Percentiles rank a stretch among this genome's conserved stretches.
phyloP scores from a whole-genome alignment of 1,140 invertebrate species.

The Ips nitidus region DNA sequence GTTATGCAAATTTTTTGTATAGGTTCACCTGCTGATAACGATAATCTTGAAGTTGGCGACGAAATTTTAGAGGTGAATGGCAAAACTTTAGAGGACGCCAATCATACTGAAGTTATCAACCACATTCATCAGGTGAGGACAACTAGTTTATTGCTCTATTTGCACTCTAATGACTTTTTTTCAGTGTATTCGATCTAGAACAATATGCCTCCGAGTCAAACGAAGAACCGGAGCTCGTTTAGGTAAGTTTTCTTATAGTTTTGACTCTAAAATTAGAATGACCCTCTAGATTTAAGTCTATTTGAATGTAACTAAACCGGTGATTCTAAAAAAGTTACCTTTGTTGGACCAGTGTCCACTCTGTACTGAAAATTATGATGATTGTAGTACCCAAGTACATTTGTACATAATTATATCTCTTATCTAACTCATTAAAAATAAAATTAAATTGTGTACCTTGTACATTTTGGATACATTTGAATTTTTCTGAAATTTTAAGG shows the following conservation, averaged over 20 bases:
- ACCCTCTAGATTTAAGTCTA: not conserved
- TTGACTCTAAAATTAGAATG: not conserved
- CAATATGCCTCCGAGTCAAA: constrained; percentile 90
- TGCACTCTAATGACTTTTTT: constrained; percentile 50
- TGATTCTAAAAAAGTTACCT: too few relatives aligned
- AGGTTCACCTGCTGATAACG: constrained; percentile 92
- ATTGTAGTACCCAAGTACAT: too few relatives aligned
- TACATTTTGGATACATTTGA: too few relatives aligned
- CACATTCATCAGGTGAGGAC: constrained; percentile 87
- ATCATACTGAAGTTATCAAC: constrained; percentile 85
- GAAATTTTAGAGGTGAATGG: constrained; percentile 97
- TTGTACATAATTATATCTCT: too few relatives aligned
- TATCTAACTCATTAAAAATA: too few relatives aligned
- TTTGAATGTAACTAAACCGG: too few relatives aligned
- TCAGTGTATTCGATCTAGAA: constrained; percentile 92
- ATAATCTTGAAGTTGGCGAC: constrained; percentile 89
- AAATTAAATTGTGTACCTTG: too few relatives aligned
- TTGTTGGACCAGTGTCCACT: too few relatives aligned
- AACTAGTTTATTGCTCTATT: not conserved
- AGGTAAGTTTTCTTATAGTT: constrained; percentile 65
- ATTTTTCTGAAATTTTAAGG: too few relatives aligned
- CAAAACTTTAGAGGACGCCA: constrained; percentile 82
- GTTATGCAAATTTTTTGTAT: too few relatives aligned
- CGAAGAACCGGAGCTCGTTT: constrained; percentile 80
- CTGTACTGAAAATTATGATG: too few relatives aligned